Conservation (phyloP, 2,113 vertebrate genomes). For the Tauraco erythrolophus region DNA sequence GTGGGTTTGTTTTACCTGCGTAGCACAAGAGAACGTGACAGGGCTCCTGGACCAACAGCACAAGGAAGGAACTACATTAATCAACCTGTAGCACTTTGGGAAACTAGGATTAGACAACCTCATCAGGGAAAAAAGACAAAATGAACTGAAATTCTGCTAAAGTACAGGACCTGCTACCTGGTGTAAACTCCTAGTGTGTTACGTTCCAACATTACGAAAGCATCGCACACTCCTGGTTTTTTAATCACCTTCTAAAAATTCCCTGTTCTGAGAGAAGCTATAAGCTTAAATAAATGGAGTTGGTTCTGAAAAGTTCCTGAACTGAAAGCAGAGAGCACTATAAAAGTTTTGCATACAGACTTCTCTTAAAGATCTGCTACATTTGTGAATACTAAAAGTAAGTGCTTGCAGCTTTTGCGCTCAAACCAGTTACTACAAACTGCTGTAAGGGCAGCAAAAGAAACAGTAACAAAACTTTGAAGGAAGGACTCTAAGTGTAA, state of each 20-base stretch:
- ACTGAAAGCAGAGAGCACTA: neutral
- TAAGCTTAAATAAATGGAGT: neutral
- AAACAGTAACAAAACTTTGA: neutral
- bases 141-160: neutral
- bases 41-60: neutral
- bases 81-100: neutral
- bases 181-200: neutral
- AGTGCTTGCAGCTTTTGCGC: neutral
- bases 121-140: neutral
- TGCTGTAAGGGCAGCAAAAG: neutral
- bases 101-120: neutral
- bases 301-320: neutral
- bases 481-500: neutral
- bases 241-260: neutral
- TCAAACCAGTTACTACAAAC: neutral
- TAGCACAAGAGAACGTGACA: neutral
- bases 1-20: neutral
- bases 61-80: neutral
- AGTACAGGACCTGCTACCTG: neutral
- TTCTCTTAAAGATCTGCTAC: neutral
- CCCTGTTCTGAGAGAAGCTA: neutral
- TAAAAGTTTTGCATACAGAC: neutral
- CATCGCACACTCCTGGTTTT: neutral
- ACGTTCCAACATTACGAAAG: rapidly evolving
- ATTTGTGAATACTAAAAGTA: neutral